Percentiles rank a stretch among this genome's conserved stretches.
Conservation (phyloP, 2,113 vertebrate genomes). For the Mionectes macconnelli region DNA sequence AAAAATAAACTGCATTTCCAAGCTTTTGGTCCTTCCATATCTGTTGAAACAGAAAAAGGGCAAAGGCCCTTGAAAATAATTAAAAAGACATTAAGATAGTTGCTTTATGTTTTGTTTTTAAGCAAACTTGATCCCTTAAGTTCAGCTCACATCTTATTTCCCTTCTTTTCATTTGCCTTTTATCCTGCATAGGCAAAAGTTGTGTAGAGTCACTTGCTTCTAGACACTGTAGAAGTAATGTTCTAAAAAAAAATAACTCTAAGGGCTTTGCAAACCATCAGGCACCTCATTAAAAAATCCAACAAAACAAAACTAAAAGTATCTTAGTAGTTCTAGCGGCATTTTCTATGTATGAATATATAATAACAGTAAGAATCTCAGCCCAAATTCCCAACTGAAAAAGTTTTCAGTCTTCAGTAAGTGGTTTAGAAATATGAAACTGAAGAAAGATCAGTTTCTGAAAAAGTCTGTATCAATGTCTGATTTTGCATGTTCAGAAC, state of each 20-base stretch:
- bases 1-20: background rate
- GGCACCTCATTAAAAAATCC: background rate
- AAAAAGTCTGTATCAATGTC: background rate
- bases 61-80: background rate
- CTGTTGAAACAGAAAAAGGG: background rate
- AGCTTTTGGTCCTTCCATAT: background rate
- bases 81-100: accelerated
- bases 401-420: background rate
- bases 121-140: background rate
- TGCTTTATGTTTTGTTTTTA: background rate
- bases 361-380: background rate
- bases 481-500: background rate
- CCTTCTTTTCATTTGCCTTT: background rate
- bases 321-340: background rate
- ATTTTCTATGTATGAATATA: background rate
- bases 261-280: background rate
- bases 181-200: background rate
- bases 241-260: background rate
- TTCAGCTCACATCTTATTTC: background rate
- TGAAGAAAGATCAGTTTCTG: background rate
- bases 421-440: background rate
- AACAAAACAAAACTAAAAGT: background rate
- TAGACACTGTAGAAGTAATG: background rate
- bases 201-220: background rate
- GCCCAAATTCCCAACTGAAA: background rate